Percentiles rank a stretch among this genome's conserved stretches.
Evolutionary conservation across 2,888 invertebrate genomes (phyloP).

Genomic region (Brassicogethes aeneus): DNA sequence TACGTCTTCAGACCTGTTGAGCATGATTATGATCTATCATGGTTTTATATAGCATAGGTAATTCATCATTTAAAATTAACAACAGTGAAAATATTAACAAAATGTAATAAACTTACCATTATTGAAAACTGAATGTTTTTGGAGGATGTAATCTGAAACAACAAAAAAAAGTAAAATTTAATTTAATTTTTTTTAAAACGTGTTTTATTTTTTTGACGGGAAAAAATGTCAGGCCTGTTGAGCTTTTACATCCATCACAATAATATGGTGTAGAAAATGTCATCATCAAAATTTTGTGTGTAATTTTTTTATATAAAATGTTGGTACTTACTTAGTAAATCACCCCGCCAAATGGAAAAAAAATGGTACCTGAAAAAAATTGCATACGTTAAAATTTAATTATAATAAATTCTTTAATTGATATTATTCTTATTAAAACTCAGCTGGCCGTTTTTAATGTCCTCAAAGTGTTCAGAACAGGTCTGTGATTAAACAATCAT

Average conservation of each 20-base stretch:
- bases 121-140: too few relatives aligned
- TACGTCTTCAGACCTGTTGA: too few relatives aligned
- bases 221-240: conserved; percentile 13
- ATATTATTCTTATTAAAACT: too few relatives aligned
- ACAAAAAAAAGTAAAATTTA: conserved; percentile 1
- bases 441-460: conserved; percentile 29
- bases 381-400: too few relatives aligned
- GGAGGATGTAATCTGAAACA: too few relatives aligned
- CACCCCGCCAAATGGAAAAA: too few relatives aligned
- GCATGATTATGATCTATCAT: too few relatives aligned
- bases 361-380: too few relatives aligned
- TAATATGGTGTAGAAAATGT: conserved; percentile 13
- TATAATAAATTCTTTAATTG: too few relatives aligned
- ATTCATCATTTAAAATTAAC: conserved; percentile 4
- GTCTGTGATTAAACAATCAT: conserved; percentile 31
- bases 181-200: not conserved
- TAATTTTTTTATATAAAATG: too few relatives aligned
- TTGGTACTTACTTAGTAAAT: too few relatives aligned
- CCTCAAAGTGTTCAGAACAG: conserved; percentile 25
- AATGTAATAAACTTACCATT: conserved; percentile 3
- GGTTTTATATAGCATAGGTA: too few relatives aligned
- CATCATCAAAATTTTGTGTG: conserved; percentile 16
- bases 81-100: conserved; percentile 4
- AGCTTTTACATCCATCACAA: conserved; percentile 22
- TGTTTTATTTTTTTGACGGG: conserved; percentile 1